Conservation (phyloP, 2,888 invertebrate genomes). For the Lycia hirtaria region DNA sequence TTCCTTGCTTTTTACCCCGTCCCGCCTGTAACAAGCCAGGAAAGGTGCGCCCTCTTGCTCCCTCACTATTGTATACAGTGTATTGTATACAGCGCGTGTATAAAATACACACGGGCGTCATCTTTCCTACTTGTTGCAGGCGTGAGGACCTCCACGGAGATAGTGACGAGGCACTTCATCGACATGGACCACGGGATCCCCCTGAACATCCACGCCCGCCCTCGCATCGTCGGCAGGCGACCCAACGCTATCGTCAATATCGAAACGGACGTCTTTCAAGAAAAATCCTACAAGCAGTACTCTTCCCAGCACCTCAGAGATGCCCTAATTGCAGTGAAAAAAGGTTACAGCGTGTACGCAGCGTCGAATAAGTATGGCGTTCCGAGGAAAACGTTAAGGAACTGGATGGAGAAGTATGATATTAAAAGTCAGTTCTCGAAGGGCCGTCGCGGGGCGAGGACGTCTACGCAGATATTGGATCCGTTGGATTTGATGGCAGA, state of each 20-base stretch:
- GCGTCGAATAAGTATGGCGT: slow-evolving; percentile 85
- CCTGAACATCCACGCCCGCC: slow-evolving; percentile 75
- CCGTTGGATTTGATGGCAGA: slow-evolving; percentile 74
- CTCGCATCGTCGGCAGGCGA: slow-evolving; percentile 72
- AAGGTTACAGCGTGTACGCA: slow-evolving; percentile 83
- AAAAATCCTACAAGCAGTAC: slow-evolving; percentile 82
- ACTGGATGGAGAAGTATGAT: slow-evolving; percentile 86
- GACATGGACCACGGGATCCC: slow-evolving; percentile 79
- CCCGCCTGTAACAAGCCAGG: slow-evolving; percentile 80
- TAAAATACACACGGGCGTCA: slow-evolving; percentile 22
- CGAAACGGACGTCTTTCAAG: slow-evolving; percentile 80
- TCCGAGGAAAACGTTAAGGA: slow-evolving; percentile 82
- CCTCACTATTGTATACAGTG: slow-evolving; percentile 37
- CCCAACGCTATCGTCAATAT: slow-evolving; percentile 79
- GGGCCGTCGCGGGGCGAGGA: slow-evolving; percentile 72
- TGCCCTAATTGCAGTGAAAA: slow-evolving; percentile 80
- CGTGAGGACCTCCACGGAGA: slow-evolving; percentile 78
- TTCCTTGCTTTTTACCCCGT: slow-evolving; percentile 77
- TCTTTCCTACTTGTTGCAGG: slow-evolving; percentile 82
- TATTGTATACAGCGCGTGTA: slow-evolving; percentile 5
- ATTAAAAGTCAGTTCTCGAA: slow-evolving; percentile 84
- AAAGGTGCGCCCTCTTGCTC: slow-evolving; percentile 71
- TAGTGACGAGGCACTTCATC: slow-evolving; percentile 80
- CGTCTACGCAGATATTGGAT: slow-evolving; percentile 65
- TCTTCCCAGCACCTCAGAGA: slow-evolving; percentile 80